Evolutionary conservation across 2,797 vertebrate species (phyloP), one percentile per base, ranked within the genome.

Genomic region (Echiichthys vipera): DNA sequence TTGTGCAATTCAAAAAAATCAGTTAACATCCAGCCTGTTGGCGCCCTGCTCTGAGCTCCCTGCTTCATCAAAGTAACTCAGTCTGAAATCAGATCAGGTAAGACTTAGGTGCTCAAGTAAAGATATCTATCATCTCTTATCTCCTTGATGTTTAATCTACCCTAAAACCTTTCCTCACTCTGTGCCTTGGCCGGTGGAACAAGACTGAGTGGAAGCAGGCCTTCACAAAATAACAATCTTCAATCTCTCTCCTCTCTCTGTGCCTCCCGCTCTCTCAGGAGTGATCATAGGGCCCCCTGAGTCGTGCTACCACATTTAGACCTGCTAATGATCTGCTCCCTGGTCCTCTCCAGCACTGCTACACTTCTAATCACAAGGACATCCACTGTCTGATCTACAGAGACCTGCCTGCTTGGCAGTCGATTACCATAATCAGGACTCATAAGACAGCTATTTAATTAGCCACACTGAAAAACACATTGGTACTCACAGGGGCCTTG

Each of bases 371-470:
- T 91, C 89, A 86, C 89, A 91, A 92, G 90, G 90, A 91, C 85
- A 83, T 90, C 85, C 81, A 74, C 77, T 42, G 70, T 67, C 81
- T 74, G 77, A 81, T 84, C 84, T 84, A 53, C 61, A 63, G 85
- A 74, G 87, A 77, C 75, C 59, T 29, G 64, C 70, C 72, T 65
- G 71, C 78, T 54, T 72, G 75, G 71, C 82, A 81, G 66, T 72
- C 36, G 45, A 92, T 91, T 90, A 90, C 79, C 90, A 91, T 90
- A 91, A 93, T 90, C 86, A 79, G 80, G 86, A 87, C 78, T 82
- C 84, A 80, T 72, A 86, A 88, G 87, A 88, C 87, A 72, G 78
- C 71, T 83, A 90, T 92, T 92, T 89, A 92, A 91, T 92, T 91
- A 91, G 80, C 65, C 50, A 45, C 27, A 64, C 66, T 42, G 43